phyloP scores from a whole-genome alignment of 1,140 invertebrate genomes.

The Nixonia krombeini region DNA sequence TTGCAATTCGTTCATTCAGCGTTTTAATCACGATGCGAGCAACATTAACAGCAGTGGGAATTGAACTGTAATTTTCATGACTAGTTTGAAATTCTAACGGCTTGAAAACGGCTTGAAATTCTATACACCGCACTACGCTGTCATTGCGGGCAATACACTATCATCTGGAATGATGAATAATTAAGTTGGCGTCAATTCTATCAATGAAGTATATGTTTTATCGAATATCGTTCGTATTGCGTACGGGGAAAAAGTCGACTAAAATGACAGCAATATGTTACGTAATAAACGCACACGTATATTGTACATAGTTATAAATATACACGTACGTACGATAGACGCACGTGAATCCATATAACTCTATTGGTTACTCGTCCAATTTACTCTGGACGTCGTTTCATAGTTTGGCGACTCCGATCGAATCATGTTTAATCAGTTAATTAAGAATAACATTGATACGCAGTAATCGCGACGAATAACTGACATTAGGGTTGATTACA shows the following conservation, averaged over 20 bases:
- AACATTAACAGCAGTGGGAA: conserved; percentile 18
- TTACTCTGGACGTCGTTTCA: too few relatives aligned
- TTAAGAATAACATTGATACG: conserved; percentile 10
- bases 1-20: conserved; percentile 13
- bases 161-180: conserved; percentile 31
- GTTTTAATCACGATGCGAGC: conserved; percentile 22
- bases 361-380: too few relatives aligned
- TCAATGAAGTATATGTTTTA: conserved; percentile 12
- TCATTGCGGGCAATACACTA: conserved; percentile 26
- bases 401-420: neutral
- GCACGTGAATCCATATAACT: too few relatives aligned
- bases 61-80: conserved; percentile 34
- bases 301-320: too few relatives aligned
- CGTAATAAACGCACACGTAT: too few relatives aligned
- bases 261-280: too few relatives aligned
- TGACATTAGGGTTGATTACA: conserved; percentile 41
- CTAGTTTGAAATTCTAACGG: too few relatives aligned
- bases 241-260: conserved; percentile 10
- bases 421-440: conserved; percentile 13
- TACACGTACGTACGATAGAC: too few relatives aligned
- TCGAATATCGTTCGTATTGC: conserved; percentile 14
- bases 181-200: conserved; percentile 20
- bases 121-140: conserved; percentile 22
- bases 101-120: conserved; percentile 34
- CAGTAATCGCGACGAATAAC: conserved; percentile 39